Conservation (phyloP, 2,888 invertebrate genomes). For the Morpho achilles region DNA sequence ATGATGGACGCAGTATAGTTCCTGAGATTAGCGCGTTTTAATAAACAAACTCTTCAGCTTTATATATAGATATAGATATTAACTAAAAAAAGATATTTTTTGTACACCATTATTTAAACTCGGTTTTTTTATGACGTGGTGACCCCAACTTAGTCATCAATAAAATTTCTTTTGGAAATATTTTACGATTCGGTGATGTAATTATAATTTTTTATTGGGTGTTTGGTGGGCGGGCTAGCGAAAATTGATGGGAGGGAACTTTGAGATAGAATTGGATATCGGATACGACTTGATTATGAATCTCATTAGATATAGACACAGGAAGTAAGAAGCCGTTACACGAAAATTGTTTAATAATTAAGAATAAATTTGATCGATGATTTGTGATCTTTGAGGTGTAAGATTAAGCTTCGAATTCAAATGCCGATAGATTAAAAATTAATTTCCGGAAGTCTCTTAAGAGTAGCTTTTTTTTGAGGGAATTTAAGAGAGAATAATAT, state of each 20-base stretch:
- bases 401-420: slow-evolving; percentile 2
- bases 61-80: no score
- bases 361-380: slow-evolving; percentile 23
- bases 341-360: slow-evolving; percentile 21
- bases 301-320: slow-evolving; percentile 39
- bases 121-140: neutral
- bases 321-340: slow-evolving; percentile 27
- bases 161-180: slow-evolving; percentile 27
- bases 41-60: no score
- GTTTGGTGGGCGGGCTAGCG: slow-evolving; percentile 54
- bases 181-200: slow-evolving; percentile 48
- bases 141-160: slow-evolving; percentile 21
- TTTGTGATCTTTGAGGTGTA: slow-evolving; percentile 12
- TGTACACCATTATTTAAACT: no score
- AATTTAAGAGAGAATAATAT: no score
- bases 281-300: slow-evolving; percentile 48
- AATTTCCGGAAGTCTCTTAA: neutral
- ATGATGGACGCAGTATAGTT: no score
- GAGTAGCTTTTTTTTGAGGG: no score
- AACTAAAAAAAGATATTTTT: no score
- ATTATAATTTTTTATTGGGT: slow-evolving; percentile 58
- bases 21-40: no score
- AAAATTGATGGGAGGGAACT: slow-evolving; percentile 59
- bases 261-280: slow-evolving; percentile 39
- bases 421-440: slow-evolving; percentile 3